Evolutionary conservation across 53 echinoderm and acorn worm species (phyloP), one percentile per base, ranked within the genome.

Genomic region (Zoroaster sp.): DNA sequence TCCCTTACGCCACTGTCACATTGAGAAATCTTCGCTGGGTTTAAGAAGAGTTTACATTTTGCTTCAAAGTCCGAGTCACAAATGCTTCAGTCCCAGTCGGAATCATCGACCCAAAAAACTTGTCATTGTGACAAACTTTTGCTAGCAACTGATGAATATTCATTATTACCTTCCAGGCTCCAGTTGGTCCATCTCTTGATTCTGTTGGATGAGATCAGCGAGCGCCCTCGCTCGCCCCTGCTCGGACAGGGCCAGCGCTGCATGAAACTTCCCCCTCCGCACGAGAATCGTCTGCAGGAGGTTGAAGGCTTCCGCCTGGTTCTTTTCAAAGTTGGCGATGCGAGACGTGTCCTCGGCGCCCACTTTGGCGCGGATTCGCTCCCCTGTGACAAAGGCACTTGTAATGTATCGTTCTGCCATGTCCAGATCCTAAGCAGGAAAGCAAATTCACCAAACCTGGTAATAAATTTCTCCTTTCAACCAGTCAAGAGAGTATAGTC

Each of bases 271-370:
- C 51, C 75, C 89, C 79, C 46, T 43, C 10, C 69, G 44, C 1
- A 89, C 40, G 14, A 89, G 80, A 30, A 89, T 71, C 7, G 80
- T 79, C 80, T 89, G 89, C 40, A 89, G 70, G 25, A 89, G 80
- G 69, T 89, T 78, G 51, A 69, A 79, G 44, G 89, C 70, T 31
- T 89, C 89, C 17, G 80, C 42, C n/a, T 89, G 89, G 80, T 89
- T 89, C 89, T 89, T 89, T 37, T 89, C 89, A 46, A 69, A 79
- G 68, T 89, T 89, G 44, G 89, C 88, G 40, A 89, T 89, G 54
- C 70, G 78, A 5, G 89, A 89, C 13, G 89, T 66, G 80, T 78
- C 79, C 80, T 79, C 79, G 4, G 33, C 23, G 31, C 89, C 89
- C 5, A 89, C 49, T 51, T 89, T 89, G 25, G 69, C 71, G 20